These are phyloP conservation scores for Mesorhabditis belari DNA, from an alignment of 2,888 invertebrate species.

Conservation along the genomic window DNA sequence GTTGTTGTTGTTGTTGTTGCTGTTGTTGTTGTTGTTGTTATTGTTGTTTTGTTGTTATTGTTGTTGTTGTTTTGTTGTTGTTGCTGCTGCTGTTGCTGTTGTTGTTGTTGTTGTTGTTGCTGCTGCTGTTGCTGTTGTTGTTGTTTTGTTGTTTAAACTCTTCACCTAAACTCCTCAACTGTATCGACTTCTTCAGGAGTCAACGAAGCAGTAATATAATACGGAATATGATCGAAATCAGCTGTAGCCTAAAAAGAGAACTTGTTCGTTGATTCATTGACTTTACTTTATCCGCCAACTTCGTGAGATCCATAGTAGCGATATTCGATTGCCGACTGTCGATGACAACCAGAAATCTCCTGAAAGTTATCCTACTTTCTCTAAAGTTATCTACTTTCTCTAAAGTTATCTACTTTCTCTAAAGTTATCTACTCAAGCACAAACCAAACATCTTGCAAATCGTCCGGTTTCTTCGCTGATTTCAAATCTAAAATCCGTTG, in stretches of 20 bases:
- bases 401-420: background rate
- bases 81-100: no score
- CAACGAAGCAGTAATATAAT: slow-evolving; percentile 35
- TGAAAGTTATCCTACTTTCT: no score
- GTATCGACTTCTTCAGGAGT: slow-evolving; percentile 24
- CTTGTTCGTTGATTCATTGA: background rate
- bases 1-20: background rate
- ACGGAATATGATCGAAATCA: slow-evolving; percentile 35
- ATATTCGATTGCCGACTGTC: slow-evolving; percentile 32
- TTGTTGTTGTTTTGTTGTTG: no score
- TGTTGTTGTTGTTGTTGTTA: background rate
- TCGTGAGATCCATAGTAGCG: slow-evolving; percentile 31
- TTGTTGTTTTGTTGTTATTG: no score
- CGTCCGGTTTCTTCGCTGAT: background rate
- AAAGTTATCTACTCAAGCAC: background rate
- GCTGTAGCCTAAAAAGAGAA: slow-evolving; percentile 16
- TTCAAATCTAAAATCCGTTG: slow-evolving; percentile 26
- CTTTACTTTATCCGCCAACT: slow-evolving; percentile 24
- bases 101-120: no score
- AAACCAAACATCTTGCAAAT: background rate
- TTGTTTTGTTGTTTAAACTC: background rate
- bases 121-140: background rate
- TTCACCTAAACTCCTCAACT: slow-evolving; percentile 23
- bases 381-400: background rate
- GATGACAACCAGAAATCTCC: slow-evolving; percentile 33